Conservation (phyloP, 2,888 invertebrate genomes). For the Hyppa rectilinea region DNA sequence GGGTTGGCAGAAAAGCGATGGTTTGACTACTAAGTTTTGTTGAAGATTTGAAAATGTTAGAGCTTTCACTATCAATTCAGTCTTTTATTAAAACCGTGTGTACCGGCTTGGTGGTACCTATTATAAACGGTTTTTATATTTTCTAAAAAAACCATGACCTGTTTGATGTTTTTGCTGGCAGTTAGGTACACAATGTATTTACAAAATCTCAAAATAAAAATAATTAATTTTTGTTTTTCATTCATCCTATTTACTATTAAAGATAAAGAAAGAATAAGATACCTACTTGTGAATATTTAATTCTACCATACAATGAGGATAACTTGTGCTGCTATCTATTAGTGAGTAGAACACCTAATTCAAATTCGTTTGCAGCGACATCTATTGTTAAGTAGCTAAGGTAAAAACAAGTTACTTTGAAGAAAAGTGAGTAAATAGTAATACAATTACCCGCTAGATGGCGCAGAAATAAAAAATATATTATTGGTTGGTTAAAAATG, state of each 20-base stretch:
- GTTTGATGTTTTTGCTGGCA: neutral
- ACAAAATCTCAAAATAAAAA: no score
- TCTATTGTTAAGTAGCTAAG: conserved; percentile 62
- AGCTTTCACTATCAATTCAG: neutral
- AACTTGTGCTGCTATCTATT: conserved; percentile 56
- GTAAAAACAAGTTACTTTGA: no score
- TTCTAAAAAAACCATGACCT: neutral
- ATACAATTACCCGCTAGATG: conserved; percentile 1
- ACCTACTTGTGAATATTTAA: no score
- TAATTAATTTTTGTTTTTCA: neutral
- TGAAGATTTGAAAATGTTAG: neutral
- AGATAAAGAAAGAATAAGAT: no score
- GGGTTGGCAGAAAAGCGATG: neutral
- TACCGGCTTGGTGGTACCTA: no score
- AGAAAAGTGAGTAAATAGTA: rapidly evolving
- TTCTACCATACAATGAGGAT: neutral
- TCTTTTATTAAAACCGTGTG: neutral
- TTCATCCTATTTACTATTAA: neutral
- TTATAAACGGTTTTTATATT: neutral
- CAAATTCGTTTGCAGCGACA: conserved; percentile 43
- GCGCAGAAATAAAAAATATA: neutral
- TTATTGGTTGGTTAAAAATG: neutral
- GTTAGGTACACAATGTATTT: neutral
- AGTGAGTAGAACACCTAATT: conserved; percentile 23
- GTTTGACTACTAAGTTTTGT: neutral